Evolutionary conservation across 2,113 vertebrate species (phyloP).

Genomic region (Cygnus atratus): DNA sequence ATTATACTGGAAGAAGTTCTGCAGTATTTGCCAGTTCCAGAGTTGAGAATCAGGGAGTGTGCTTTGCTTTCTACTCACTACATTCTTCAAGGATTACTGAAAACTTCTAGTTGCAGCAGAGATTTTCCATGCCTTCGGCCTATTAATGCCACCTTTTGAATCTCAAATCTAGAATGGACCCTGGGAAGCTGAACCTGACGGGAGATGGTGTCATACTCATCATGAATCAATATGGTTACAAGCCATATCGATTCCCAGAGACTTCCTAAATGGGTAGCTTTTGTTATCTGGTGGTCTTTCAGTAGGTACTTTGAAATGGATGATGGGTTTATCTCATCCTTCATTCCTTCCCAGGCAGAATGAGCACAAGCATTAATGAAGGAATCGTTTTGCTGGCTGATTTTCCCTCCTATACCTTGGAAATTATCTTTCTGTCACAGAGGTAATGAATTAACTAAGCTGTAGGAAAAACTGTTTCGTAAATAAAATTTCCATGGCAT

Average conservation of each 20-base stretch:
- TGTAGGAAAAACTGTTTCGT: not conserved
- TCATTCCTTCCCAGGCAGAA: not conserved
- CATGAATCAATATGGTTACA: not conserved
- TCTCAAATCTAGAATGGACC: not conserved
- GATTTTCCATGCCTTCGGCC: not conserved
- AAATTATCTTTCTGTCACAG: conserved; percentile 11
- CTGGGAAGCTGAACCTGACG: not conserved
- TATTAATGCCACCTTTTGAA: not conserved
- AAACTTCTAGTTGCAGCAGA: not conserved
- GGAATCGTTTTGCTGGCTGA: not conserved
- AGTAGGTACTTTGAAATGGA: not conserved
- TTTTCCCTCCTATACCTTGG: not conserved
- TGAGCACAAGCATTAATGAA: not conserved
- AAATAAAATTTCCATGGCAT: conserved; percentile 35
- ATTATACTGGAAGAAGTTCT: not conserved
- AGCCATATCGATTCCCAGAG: not conserved
- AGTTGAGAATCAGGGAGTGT: not conserved
- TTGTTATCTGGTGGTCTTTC: not conserved
- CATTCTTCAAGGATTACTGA: not conserved
- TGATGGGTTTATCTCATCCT: not conserved
- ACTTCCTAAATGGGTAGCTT: not conserved
- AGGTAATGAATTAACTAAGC: conserved; percentile 36
- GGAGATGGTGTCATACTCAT: not conserved
- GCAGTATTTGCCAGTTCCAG: not conserved
- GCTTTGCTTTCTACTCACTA: not conserved